Evolutionary conservation across 2,797 vertebrate genomes (phyloP), one percentile per base, ranked within the genome.

Genomic region (Rhabdomys pumilio): DNA sequence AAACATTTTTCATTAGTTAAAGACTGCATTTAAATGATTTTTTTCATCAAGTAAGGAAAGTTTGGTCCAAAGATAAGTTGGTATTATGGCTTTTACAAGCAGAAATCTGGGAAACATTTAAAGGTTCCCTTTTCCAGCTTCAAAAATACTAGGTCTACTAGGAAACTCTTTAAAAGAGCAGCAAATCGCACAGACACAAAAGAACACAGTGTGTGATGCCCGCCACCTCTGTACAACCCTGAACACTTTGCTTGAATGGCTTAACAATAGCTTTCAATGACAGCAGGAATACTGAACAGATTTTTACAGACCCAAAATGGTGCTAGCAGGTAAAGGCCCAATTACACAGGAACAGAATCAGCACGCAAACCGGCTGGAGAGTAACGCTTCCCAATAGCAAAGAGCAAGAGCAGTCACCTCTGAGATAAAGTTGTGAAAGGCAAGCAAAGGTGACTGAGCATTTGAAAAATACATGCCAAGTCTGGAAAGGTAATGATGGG

Each of bases 131-230:
- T 96, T 61, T 82, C 31, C 26, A 73, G 53, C 10, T 96, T 96
- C n/a, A 94, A 92, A 93, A 94, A 86, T 34, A 61, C 85, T 80
- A 89, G 88, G 93, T 93, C 72, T 38, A 63, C 38, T 90, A 83
- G 47, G 94, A 96, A 97, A 82, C 20, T 85, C 44, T 79, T 95
- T 94, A 53, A 97, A 94, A 94, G 80, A 88, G 69, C 75, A 90
- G 76, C 34, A 88, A 96, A 94, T 96, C 65, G 38, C 76, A 47
- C 88, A 38, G 34, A 29, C 72, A 96, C 85, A 96, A 95, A 95
- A 96, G 72, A 93, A 84, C 53, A 19, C 57, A 38, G 13, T 20
- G 1, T 77, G 44, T 41, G 63, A 67, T 84, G 44, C 41, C 81
- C 90, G 77, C 86, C 9, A 6, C 53, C 22, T 10, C 22, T 7